These are phyloP conservation scores for Anagrus nilaparvatae DNA, from an alignment of 1,140 invertebrate genomes.

Conservation along the genomic window DNA sequence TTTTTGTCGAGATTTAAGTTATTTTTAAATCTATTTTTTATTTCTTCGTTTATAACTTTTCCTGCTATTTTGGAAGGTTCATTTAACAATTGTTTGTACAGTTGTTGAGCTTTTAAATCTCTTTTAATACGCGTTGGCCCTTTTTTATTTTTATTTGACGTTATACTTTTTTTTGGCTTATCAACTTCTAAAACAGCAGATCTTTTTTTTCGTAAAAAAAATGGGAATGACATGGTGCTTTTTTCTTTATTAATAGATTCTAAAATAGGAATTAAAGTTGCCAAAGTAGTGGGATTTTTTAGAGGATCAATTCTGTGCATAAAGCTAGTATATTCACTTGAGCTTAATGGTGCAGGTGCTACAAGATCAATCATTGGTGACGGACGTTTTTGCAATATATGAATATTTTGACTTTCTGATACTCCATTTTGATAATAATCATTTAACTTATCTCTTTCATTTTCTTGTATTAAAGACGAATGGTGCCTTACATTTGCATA, in stretches of 20 bases:
- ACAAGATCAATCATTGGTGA: constrained; percentile 19
- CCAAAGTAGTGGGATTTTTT: neutral
- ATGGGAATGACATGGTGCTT: constrained; percentile 6
- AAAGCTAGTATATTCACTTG: constrained; percentile 19
- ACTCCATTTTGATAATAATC: too few species aligned
- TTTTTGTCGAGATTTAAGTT: neutral
- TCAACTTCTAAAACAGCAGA: too few species aligned
- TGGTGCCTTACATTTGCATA: too few species aligned
- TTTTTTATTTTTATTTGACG: constrained; percentile 3
- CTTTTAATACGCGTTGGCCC: neutral
- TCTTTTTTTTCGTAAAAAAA: constrained; percentile 10
- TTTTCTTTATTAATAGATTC: constrained; percentile 5
- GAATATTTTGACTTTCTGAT: too few species aligned
- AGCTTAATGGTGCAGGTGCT: constrained; percentile 16
- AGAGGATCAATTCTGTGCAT: neutral
- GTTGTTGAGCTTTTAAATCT: constrained; percentile 14
- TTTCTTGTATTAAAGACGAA: too few species aligned
- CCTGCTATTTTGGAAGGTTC: constrained; percentile 21
- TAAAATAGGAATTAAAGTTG: constrained; percentile 6
- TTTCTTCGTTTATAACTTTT: constrained; percentile 28
- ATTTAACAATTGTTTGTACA: constrained; percentile 17
- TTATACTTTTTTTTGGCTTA: too few species aligned
- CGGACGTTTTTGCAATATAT: constrained; percentile 7
- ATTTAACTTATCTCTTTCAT: too few species aligned
- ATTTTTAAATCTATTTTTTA: constrained; percentile 25